phyloP scores from a whole-genome alignment of 1,140 invertebrate species.

The Penaeus japonicus region DNA sequence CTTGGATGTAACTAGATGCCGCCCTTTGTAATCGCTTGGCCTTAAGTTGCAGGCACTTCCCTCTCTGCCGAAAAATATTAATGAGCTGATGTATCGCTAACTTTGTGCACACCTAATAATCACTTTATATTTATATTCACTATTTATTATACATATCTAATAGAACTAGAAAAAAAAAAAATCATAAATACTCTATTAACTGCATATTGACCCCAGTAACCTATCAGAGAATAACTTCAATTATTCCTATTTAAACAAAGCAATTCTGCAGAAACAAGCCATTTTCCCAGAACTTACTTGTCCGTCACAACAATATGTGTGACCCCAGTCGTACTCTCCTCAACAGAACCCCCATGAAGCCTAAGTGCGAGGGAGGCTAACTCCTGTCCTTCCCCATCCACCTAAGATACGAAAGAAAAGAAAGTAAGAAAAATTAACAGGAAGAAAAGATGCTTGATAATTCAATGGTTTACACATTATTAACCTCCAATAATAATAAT shows the following conservation, averaged over 20 bases:
- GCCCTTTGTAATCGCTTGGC: background rate
- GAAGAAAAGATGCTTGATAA: background rate
- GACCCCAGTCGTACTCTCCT: background rate
- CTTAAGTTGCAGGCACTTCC: background rate
- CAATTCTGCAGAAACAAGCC: background rate
- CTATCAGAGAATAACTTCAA: no score
- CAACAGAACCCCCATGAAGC: background rate
- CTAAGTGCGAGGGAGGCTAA: background rate
- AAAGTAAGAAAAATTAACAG: background rate
- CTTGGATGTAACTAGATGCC: slow-evolving; percentile 9
- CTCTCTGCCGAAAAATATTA: background rate
- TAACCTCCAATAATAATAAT: no score
- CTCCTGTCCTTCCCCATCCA: background rate
- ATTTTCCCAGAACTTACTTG: background rate
- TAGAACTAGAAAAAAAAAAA: no score
- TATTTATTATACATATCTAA: no score
- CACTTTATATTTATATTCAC: background rate
- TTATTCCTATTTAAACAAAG: background rate
- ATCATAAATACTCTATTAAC: no score
- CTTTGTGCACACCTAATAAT: background rate
- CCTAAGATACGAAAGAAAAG: background rate
- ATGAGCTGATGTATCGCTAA: background rate
- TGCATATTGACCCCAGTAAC: no score
- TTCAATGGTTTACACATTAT: no score
- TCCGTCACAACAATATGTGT: background rate